Conservation (phyloP, 2,797 vertebrate species). For the Megalops cyprinoides region DNA sequence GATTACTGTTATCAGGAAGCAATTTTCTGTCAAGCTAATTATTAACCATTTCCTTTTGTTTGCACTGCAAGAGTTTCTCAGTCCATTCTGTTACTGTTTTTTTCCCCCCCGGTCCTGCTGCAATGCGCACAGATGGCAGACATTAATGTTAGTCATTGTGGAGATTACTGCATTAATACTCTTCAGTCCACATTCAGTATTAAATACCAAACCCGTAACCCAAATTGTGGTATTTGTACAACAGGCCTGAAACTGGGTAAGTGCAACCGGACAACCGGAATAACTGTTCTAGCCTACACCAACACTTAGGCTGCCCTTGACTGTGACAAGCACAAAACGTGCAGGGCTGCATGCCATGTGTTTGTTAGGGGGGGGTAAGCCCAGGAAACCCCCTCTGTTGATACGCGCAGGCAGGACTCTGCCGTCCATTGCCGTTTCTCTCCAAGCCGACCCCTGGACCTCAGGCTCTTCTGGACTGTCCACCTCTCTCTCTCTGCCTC, state of each 20-base stretch:
- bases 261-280: neutral
- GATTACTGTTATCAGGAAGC: slow-evolving; percentile 12
- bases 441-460: neutral
- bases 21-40: slow-evolving; percentile 17
- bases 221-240: neutral
- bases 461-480: neutral
- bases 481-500: neutral
- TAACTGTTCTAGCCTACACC: neutral
- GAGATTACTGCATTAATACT: neutral
- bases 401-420: neutral
- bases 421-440: neutral
- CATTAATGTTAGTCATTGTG: neutral
- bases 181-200: neutral
- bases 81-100: neutral
- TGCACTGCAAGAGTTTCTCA: neutral
- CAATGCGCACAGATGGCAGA: neutral
- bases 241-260: neutral
- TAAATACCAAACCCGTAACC: neutral
- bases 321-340: neutral
- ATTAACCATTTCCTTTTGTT: slow-evolving; percentile 17
- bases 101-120: neutral
- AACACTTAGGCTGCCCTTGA: neutral
- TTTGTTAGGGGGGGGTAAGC: too few relatives aligned
- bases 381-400: neutral
- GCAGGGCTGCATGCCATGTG: neutral